Evolutionary conservation across 2,797 vertebrate species (phyloP).

Genomic region (Coregonus ussuriensis): DNA sequence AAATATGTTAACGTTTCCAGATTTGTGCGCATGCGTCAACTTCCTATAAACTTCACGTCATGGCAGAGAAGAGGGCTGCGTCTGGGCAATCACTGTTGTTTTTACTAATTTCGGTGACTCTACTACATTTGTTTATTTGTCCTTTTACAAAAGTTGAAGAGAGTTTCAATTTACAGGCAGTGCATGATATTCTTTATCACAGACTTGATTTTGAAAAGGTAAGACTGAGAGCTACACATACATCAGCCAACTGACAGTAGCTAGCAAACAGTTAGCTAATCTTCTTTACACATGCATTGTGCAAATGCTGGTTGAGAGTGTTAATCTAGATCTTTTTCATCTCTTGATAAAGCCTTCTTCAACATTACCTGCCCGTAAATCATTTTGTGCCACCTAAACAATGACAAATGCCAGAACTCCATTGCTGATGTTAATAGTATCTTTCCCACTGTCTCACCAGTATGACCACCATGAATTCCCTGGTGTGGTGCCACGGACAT

Average conservation of each 20-base stretch:
- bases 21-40: too few species aligned
- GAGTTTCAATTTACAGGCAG: constrained; percentile 94
- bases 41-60: too few species aligned
- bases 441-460: constrained; percentile 67
- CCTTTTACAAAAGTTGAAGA: constrained; percentile 97
- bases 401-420: neutral
- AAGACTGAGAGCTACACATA: constrained; percentile 30
- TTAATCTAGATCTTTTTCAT: too few species aligned
- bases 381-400: too few species aligned
- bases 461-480: constrained; percentile 97
- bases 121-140: constrained; percentile 83
- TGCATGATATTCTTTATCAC: constrained; percentile 91
- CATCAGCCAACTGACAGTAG: neutral
- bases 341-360: too few species aligned
- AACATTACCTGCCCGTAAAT: too few species aligned
- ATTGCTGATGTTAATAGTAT: neutral
- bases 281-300: too few species aligned
- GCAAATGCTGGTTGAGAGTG: too few species aligned
- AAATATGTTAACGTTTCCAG: neutral
- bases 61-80: neutral
- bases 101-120: constrained; percentile 71
- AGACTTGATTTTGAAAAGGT: constrained; percentile 86
- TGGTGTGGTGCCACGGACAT: constrained; percentile 93
- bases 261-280: too few species aligned
- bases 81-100: constrained; percentile 46